Base-by-base conservation (phyloP, 2,113 vertebrate genomes). In the Clarias batrachus region DNA sequence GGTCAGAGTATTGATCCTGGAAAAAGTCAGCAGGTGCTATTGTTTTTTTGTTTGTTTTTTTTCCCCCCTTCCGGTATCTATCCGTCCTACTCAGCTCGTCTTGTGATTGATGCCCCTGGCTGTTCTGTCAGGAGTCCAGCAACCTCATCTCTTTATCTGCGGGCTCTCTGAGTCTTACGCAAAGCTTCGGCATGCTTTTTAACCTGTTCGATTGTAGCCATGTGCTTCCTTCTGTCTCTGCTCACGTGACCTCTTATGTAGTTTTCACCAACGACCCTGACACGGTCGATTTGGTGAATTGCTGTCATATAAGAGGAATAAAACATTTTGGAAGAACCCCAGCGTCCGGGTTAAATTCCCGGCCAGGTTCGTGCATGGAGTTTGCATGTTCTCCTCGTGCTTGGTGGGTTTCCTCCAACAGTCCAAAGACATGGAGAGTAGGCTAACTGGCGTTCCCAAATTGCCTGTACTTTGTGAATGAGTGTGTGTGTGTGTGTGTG, bases 121-220 rank as follows among this genome's bases (percentile, higher is more conserved):
- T 82, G n/a, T 54, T 68, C 41, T 82, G 41, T 82, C 62, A 19
- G 81, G 41, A 82, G 81, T 52, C 1, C 41, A 82, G 41, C 23
- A 56, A 78, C 52, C 14, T 56, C 25, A 66, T 41, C 21, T 73
- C 82, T 73, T 71, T 27, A 83, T 59, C 30, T 41, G n/a, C 3
- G 25, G 66, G 19, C 37, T 70, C 27, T 59, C 82, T 73, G 63
- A 83, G 82, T 27, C 52, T 73, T 37, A 83, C 59, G 54, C 82
- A 37, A 83, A 59, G 7, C 65, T 70, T 83, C 52, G 21, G n/a
- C 25, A 30, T 1, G 25, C 54, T 23, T 83, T 56, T 73, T 83
- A 57, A 7, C 52, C 54, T 62, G 7, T 1, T 48, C n/a, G 1
- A 10, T 83, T 80, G 81, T 23, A 79, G 9, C 19, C 6, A 16